These are phyloP conservation scores for Calephelis virginiensis DNA, from an alignment of 1,140 invertebrate genomes.

Conservation along the genomic window DNA sequence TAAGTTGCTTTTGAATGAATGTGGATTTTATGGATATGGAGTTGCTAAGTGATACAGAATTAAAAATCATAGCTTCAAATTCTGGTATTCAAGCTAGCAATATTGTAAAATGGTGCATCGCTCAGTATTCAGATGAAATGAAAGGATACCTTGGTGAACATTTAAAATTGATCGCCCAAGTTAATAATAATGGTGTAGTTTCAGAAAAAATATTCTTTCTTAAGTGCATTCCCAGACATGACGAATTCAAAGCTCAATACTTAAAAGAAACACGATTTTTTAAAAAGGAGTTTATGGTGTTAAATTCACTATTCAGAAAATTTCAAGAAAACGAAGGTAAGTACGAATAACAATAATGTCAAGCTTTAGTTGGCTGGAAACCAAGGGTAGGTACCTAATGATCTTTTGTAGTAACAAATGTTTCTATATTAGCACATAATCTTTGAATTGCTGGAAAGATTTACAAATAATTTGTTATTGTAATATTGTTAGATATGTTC, in stretches of 20 bases:
- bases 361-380: too few relatives aligned
- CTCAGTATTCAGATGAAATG: slow-evolving; percentile 43
- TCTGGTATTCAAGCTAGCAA: slow-evolving; percentile 32
- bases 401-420: too few relatives aligned
- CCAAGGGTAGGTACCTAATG: too few relatives aligned
- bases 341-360: too few relatives aligned
- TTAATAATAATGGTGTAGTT: slow-evolving; percentile 28
- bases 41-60: slow-evolving; percentile 45
- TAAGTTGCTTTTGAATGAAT: too few relatives aligned
- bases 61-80: slow-evolving; percentile 41
- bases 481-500: too few relatives aligned
- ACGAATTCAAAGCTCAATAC: slow-evolving; percentile 52
- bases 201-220: slow-evolving; percentile 44
- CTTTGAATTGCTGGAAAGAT: too few relatives aligned
- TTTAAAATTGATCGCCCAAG: slow-evolving; percentile 42
- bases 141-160: slow-evolving; percentile 62
- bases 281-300: slow-evolving; percentile 56
- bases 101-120: slow-evolving; percentile 38
- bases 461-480: too few relatives aligned
- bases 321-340: slow-evolving; percentile 37
- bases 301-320: slow-evolving; percentile 48
- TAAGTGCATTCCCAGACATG: slow-evolving; percentile 53
- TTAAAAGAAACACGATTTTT: slow-evolving; percentile 52
- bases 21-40: slow-evolving; percentile 37
- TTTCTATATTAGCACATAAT: too few relatives aligned